These are phyloP conservation scores for Sericinus montela DNA, from an alignment of 2,888 invertebrate species.

Conservation along the genomic window DNA sequence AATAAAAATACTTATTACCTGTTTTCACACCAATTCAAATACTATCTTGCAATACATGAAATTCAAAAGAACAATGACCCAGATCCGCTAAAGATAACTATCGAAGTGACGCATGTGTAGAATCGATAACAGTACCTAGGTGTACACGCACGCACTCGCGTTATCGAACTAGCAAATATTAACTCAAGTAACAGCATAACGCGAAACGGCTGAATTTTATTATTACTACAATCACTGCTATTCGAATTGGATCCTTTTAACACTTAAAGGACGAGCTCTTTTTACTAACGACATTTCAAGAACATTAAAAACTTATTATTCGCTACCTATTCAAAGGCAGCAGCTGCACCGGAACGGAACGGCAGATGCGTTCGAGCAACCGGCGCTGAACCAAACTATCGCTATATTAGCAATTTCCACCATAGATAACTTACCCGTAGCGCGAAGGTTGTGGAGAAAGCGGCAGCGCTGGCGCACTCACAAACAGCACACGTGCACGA, in stretches of 20 bases:
- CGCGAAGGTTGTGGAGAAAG: constrained; percentile 36
- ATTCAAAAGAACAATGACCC: constrained; percentile 77
- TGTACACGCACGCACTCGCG: constrained; percentile 65
- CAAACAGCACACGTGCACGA: constrained; percentile 77
- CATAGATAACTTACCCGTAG: constrained; percentile 52
- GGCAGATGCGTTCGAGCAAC: constrained; percentile 69
- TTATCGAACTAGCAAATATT: constrained; percentile 66
- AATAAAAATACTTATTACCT: too few species aligned
- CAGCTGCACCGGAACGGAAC: constrained; percentile 68
- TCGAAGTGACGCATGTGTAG: constrained; percentile 74
- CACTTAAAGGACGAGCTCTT: background rate
- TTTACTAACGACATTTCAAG: constrained; percentile 33
- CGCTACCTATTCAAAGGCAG: constrained; percentile 58
- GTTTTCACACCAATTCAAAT: too few species aligned
- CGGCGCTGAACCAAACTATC: constrained; percentile 51
- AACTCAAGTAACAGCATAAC: constrained; percentile 63
- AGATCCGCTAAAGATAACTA: constrained; percentile 73
- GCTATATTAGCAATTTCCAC: constrained; percentile 37
- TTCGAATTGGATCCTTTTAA: constrained; percentile 1
- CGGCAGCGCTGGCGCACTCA: constrained; percentile 68
- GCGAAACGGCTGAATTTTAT: constrained; percentile 53
- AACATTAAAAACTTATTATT: constrained; percentile 49
- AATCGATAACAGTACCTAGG: constrained; percentile 74
- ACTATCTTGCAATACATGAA: constrained; percentile 48
- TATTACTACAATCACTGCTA: background rate